phyloP scores from a whole-genome alignment of 2,797 vertebrate species.

The Netta rufina region DNA sequence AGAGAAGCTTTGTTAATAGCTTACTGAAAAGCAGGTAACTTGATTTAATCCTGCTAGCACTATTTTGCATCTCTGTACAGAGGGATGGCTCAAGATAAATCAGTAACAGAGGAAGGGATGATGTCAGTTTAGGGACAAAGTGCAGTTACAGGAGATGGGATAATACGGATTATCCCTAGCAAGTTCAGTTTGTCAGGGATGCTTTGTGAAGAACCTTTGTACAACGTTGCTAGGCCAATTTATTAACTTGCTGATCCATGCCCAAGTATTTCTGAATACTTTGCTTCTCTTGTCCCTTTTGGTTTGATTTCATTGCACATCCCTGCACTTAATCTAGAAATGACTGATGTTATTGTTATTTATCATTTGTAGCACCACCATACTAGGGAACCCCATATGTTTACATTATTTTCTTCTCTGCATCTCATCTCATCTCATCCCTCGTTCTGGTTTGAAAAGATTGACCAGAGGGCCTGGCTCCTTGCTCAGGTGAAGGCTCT shows the following conservation, averaged over 20 bases:
- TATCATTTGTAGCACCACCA: neutral
- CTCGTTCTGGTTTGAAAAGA: neutral
- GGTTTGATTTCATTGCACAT: neutral
- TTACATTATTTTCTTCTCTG: neutral
- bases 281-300: neutral
- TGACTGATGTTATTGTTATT: neutral
- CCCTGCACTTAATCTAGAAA: neutral
- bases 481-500: neutral
- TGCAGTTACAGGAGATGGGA: neutral
- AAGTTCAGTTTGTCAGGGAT: neutral
- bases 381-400: neutral
- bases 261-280: neutral
- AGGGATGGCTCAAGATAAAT: neutral
- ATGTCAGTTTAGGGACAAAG: neutral
- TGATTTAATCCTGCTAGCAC: neutral
- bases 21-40: slow-evolving; percentile 1
- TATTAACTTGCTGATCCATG: neutral
- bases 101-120: neutral
- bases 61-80: neutral
- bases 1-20: neutral
- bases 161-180: neutral
- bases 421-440: fast-evolving
- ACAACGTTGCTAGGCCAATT: neutral
- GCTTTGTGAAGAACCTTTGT: neutral
- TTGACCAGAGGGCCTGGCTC: neutral